Evolutionary conservation across 2,888 invertebrate species (phyloP).

Genomic region (Melieria picta): DNA sequence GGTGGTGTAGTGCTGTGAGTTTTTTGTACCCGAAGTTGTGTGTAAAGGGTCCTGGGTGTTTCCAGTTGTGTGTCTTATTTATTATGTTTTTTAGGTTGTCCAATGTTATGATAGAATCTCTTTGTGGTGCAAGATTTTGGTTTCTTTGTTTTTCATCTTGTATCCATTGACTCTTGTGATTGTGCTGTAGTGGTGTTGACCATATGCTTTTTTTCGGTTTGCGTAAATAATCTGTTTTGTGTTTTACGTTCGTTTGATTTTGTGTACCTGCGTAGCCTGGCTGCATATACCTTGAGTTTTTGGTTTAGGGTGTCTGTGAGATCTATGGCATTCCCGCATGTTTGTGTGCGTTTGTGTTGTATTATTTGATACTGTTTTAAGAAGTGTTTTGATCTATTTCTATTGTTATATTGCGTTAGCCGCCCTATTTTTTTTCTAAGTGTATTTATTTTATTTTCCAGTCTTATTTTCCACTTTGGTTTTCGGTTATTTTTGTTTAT

Average conservation of each 20-base stretch:
- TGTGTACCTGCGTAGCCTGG: slow-evolving; percentile 4
- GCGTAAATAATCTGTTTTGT: neutral
- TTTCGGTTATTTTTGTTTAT: neutral
- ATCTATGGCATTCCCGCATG: neutral
- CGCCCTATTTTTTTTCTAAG: slow-evolving; percentile 6
- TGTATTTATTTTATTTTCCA: slow-evolving; percentile 8
- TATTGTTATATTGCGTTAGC: slow-evolving; percentile 10
- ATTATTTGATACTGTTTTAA: slow-evolving; percentile 2
- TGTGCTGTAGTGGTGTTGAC: neutral
- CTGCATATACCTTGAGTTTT: slow-evolving; percentile 3
- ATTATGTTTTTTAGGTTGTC: neutral
- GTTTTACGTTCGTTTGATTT: slow-evolving; percentile 1
- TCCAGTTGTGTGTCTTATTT: slow-evolving; percentile 13
- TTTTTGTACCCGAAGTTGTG: slow-evolving; percentile 19
- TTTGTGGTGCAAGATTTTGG: neutral
- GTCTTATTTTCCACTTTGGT: slow-evolving; percentile 16
- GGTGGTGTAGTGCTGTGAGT: neutral
- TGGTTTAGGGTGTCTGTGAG: neutral
- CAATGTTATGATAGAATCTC: neutral
- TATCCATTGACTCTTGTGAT: neutral
- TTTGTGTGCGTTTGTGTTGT: neutral
- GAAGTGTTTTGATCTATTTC: too few species aligned
- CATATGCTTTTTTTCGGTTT: neutral
- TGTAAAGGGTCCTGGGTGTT: slow-evolving; percentile 14
- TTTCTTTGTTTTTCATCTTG: slow-evolving; percentile 5